Evolutionary conservation across 2,113 vertebrate species (phyloP), one percentile per base, ranked within the genome.

Genomic region (Carassius gibelio): DNA sequence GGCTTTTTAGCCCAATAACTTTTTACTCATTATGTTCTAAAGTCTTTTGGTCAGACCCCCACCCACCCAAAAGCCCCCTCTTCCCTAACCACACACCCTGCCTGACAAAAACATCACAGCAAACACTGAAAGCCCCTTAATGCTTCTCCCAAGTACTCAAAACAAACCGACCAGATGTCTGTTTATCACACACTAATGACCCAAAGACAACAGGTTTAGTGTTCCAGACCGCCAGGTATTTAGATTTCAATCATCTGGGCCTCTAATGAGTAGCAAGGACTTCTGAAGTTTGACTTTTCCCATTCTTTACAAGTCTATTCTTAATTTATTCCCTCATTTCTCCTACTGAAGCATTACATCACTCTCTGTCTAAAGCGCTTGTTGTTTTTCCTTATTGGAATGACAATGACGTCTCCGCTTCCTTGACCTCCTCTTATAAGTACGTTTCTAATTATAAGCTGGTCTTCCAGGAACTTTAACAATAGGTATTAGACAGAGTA

Each of bases 401-500:
- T 21, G 57, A 11, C 62, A 64, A 80, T 80, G 77, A 57, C 15
- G 26, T 66, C 9, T 64, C 62, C 62, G 10, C 26, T 68, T 52
- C 62, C 62, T 81, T 81, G 80, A 81, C 80, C 62, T 81, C 62
- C 42, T 80, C 45, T n/a, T 74, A 62, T 76, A 84, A 68, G 23
- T 55, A 69, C 2, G 23, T 34, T 81, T 81, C 45, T 69, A 81
- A 69, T 81, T 69, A 81, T 81, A 81, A 52, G 62, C 45, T 55
- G 62, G 75, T 78, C 55, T 61, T 38, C 55, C 75, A 61, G 62
- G 80, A 81, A n/a, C 62, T 84, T 85, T 84, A 88, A 91, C 91
- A 93, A 89, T 93, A 88, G 90, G 90, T 87, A 89, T 88, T 84
- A 91, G 66, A 87, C 88, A 91, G 92, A 92, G 86, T 90, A 92